These are phyloP conservation scores for Corythoichthys haematopterus DNA, from an alignment of 2,113 vertebrate genomes.

Conservation along the genomic window DNA sequence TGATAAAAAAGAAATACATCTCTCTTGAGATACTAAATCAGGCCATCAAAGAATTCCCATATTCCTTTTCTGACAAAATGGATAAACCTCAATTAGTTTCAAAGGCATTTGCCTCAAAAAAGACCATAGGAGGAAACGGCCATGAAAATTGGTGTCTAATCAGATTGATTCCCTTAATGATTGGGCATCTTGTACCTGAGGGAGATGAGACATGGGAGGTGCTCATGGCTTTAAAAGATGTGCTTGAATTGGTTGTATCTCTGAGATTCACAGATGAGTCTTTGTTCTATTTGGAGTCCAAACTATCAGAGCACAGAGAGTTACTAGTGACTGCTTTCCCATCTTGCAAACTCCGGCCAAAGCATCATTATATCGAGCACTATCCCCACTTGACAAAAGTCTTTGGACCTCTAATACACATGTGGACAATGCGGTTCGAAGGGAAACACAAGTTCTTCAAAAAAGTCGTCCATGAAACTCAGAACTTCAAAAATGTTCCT, in stretches of 20 bases:
- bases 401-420: constrained; percentile 1
- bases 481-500: constrained; percentile 20
- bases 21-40: not conserved
- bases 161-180: constrained; percentile 11
- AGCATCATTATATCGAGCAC: constrained; percentile 20
- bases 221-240: not conserved
- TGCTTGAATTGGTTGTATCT: not conserved
- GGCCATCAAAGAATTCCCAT: not conserved
- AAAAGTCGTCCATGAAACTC: not conserved
- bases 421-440: constrained; percentile 7
- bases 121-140: constrained; percentile 3
- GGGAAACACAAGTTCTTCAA: constrained; percentile 20
- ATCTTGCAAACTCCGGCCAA: not conserved
- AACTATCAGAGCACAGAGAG: constrained; percentile 15
- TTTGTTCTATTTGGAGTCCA: constrained; percentile 12
- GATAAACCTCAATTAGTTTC: not conserved
- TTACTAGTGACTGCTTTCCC: constrained; percentile 13
- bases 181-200: constrained; percentile 15
- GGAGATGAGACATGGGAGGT: constrained; percentile 1
- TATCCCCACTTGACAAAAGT: not conserved
- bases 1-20: too few species aligned
- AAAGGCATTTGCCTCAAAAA: constrained; percentile 9
- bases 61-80: constrained; percentile 18
- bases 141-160: constrained; percentile 18
- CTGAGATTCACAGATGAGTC: constrained; percentile 10